Conservation (phyloP, 2,113 vertebrate genomes). For the Terrapene triunguis region DNA sequence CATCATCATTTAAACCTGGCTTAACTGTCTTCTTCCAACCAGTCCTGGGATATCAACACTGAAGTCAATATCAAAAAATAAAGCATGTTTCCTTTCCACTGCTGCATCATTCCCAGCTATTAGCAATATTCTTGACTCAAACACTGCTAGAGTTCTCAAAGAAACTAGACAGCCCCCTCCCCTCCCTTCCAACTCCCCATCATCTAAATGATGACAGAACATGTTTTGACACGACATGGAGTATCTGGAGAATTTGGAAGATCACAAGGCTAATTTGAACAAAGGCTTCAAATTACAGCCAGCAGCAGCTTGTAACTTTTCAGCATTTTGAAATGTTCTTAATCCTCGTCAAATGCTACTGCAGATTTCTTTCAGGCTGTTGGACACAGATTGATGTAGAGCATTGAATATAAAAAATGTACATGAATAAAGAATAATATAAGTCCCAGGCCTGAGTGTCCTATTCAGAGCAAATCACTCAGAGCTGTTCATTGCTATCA, state of each 20-base stretch:
- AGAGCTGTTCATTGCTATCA: background rate
- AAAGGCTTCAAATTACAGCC: slow-evolving; percentile 5
- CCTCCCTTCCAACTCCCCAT: background rate
- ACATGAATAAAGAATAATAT: rapidly evolving
- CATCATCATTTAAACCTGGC: background rate
- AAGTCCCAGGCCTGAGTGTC: background rate
- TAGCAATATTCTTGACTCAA: rapidly evolving
- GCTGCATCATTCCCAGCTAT: background rate
- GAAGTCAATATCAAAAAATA: background rate
- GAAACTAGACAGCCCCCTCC: background rate
- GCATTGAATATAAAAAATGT: background rate
- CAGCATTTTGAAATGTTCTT: background rate
- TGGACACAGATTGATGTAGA: background rate
- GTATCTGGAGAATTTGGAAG: background rate
- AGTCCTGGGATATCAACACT: background rate
- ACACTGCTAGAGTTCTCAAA: background rate
- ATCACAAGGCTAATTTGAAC: background rate
- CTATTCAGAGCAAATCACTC: background rate
- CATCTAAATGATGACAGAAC: background rate
- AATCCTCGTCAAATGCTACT: background rate
- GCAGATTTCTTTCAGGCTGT: slow-evolving; percentile 33
- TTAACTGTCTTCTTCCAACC: background rate
- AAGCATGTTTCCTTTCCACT: background rate
- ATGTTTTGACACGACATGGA: background rate
- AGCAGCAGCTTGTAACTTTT: background rate